Evolutionary conservation across 2,113 vertebrate genomes (phyloP).

Genomic region (Alligator sinensis): DNA sequence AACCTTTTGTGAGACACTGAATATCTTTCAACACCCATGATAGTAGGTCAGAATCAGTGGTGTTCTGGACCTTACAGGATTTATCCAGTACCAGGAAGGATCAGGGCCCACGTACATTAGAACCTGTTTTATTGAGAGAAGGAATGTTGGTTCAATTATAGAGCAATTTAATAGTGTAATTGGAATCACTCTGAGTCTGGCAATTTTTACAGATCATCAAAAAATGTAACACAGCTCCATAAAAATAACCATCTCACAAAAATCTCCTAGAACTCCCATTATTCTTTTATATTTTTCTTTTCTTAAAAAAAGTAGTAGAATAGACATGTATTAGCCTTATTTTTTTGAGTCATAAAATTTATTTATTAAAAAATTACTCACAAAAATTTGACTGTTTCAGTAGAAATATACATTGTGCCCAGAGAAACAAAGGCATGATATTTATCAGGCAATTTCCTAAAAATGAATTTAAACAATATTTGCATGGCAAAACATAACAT

Average conservation of each 20-base stretch:
- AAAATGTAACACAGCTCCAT: conserved; percentile 36
- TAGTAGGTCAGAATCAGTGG: neutral
- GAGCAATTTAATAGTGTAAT: conserved; percentile 69
- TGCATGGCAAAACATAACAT: neutral
- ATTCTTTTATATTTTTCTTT: neutral
- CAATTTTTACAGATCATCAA: conserved; percentile 59
- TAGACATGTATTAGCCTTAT: neutral
- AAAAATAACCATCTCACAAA: neutral
- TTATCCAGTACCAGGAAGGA: neutral
- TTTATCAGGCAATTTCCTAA: neutral
- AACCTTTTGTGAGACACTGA: neutral
- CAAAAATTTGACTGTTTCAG: neutral
- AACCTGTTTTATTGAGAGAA: conserved; percentile 59
- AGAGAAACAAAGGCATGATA: neutral
- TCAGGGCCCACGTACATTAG: conserved; percentile 33
- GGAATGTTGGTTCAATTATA: conserved; percentile 59
- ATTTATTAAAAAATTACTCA: neutral
- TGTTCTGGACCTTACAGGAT: neutral
- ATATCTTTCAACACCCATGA: neutral
- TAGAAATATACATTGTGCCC: neutral
- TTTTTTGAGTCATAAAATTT: neutral
- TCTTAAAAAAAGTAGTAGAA: neutral
- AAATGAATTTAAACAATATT: neutral
- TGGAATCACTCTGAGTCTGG: conserved; percentile 47
- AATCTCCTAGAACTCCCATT: neutral